Conservation (phyloP, 1,140 invertebrate species). For the Zaprionus taronus region DNA sequence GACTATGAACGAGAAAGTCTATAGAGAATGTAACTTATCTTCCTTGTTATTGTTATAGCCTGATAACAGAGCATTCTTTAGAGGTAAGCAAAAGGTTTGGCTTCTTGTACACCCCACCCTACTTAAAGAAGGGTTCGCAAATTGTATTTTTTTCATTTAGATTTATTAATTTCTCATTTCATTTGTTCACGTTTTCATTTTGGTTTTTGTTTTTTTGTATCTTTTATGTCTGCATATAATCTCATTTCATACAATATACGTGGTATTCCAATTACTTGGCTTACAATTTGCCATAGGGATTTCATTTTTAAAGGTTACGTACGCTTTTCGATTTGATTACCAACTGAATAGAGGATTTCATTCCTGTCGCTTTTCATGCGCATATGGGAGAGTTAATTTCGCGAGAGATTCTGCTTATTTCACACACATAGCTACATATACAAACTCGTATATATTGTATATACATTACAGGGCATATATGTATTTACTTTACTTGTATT, state of each 20-base stretch:
- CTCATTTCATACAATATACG: slow-evolving; percentile 21
- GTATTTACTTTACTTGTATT: slow-evolving; percentile 7
- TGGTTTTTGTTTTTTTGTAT: background rate
- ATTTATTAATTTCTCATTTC: slow-evolving; percentile 50
- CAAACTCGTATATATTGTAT: slow-evolving; percentile 21
- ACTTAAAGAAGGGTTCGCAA: background rate
- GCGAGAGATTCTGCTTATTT: slow-evolving; percentile 37
- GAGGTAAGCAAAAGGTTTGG: too few relatives aligned
- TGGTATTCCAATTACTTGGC: slow-evolving; percentile 20
- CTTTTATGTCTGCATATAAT: slow-evolving; percentile 27
- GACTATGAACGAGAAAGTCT: too few relatives aligned
- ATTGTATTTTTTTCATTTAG: slow-evolving; percentile 40
- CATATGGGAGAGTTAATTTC: slow-evolving; percentile 27
- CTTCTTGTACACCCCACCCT: background rate
- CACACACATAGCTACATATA: slow-evolving; percentile 32
- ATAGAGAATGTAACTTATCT: too few relatives aligned
- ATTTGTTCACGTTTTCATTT: slow-evolving; percentile 36
- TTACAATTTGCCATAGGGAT: slow-evolving; percentile 13
- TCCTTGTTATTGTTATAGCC: too few relatives aligned
- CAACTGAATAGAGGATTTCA: background rate
- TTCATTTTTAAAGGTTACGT: background rate
- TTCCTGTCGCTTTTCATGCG: background rate
- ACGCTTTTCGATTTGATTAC: slow-evolving; percentile 14
- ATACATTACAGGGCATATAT: slow-evolving; percentile 12
- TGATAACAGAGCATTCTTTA: too few relatives aligned